Evolutionary conservation across 2,888 invertebrate species (phyloP).

Genomic region (Sphinx pinastri): DNA sequence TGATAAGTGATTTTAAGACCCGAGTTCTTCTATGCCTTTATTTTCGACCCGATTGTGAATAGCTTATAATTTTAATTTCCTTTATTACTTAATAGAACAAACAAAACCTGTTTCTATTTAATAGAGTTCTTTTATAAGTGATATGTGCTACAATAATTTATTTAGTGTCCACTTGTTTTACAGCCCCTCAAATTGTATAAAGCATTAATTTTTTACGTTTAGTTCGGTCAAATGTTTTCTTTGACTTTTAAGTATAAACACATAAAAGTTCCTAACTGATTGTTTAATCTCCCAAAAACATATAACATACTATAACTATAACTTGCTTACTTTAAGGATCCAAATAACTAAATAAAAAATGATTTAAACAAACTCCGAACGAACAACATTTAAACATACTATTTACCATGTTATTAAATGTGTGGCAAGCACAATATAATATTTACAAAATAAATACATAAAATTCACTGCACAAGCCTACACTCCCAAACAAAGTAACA

Average conservation of each 20-base stretch:
- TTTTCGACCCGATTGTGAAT: constrained; percentile 51
- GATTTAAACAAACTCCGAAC: too few relatives aligned
- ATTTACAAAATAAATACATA: background rate
- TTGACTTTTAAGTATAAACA: background rate
- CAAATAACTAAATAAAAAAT: too few relatives aligned
- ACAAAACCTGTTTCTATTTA: constrained; percentile 55
- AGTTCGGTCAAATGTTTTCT: too few relatives aligned
- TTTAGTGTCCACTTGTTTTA: background rate
- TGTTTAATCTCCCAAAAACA: too few relatives aligned
- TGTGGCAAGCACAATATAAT: too few relatives aligned
- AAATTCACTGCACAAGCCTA: background rate
- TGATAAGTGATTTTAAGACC: background rate
- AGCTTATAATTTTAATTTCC: constrained; percentile 57
- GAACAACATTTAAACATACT: too few relatives aligned
- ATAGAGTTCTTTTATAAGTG: constrained; percentile 46
- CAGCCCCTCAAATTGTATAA: background rate
- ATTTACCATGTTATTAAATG: too few relatives aligned
- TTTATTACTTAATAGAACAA: constrained; percentile 47
- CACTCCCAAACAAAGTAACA: constrained; percentile 3
- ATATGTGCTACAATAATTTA: constrained; percentile 35
- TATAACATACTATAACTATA: too few relatives aligned
- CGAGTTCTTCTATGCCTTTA: constrained; percentile 1
- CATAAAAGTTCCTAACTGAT: background rate
- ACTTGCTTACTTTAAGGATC: too few relatives aligned
- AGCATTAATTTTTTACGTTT: too few relatives aligned